phyloP scores from a whole-genome alignment of 2,113 vertebrate species.

The Setophaga kirtlandii region DNA sequence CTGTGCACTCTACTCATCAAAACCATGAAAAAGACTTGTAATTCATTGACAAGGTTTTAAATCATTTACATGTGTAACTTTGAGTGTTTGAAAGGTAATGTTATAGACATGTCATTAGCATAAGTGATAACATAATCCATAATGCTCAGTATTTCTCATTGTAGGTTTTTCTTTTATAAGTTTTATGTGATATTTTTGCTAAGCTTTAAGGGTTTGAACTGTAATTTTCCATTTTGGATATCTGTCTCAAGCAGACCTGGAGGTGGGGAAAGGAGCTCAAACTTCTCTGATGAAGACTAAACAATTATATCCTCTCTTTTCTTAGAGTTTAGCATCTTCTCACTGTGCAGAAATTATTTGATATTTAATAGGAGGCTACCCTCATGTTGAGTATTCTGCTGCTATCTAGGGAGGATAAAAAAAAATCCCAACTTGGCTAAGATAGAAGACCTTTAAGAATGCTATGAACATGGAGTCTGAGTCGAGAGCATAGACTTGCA shows the following conservation, averaged over 20 bases:
- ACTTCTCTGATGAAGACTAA: neutral
- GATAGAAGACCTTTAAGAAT: neutral
- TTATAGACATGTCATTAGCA: neutral
- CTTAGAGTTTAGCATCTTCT: neutral
- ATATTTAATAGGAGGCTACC: neutral
- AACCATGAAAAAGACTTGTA: constrained; percentile 52
- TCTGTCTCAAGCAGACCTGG: neutral
- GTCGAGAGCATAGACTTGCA: neutral
- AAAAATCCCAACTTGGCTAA: neutral
- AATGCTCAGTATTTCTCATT: neutral
- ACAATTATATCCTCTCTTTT: neutral
- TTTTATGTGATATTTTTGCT: neutral
- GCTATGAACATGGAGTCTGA: neutral
- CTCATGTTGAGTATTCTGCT: neutral
- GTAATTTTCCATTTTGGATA: neutral
- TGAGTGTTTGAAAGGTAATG: neutral
- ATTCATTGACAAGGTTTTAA: constrained; percentile 32
- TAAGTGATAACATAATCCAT: neutral
- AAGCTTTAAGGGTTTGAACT: neutral
- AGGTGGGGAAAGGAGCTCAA: neutral
- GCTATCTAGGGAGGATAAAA: neutral
- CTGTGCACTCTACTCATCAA: constrained; percentile 56
- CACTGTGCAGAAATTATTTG: neutral
- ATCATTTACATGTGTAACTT: constrained; percentile 58
- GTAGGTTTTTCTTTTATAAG: neutral